Evolutionary conservation across 2,888 invertebrate genomes (phyloP).

Genomic region (Drosophila kambysellisi): DNA sequence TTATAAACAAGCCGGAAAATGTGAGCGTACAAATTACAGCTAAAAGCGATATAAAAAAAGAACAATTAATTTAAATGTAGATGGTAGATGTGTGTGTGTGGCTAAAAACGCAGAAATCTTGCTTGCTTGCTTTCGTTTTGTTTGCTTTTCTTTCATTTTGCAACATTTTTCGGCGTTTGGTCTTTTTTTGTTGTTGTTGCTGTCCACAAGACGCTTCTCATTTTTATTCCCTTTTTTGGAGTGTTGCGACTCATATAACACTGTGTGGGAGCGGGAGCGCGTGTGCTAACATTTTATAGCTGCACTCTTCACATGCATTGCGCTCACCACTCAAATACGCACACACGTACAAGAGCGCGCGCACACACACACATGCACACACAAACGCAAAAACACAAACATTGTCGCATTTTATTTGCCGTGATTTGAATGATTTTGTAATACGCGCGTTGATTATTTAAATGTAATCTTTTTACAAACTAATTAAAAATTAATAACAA

Average conservation of each 20-base stretch:
- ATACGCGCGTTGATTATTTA: conserved; percentile 73
- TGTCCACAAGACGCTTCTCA: conserved; percentile 75
- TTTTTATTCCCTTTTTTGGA: conserved; percentile 85
- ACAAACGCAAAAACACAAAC: conserved; percentile 48
- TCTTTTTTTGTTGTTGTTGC: conserved; percentile 53
- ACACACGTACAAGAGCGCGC: conserved; percentile 35
- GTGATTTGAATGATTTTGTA: conserved; percentile 80
- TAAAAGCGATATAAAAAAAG: conserved; percentile 41
- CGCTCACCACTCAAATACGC: conserved; percentile 56
- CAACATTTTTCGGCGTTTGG: conserved; percentile 77
- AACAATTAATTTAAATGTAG: conserved; percentile 69
- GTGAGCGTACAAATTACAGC: conserved; percentile 50
- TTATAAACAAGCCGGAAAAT: conserved; percentile 76
- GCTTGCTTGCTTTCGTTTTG: conserved; percentile 60
- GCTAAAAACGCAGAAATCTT: conserved; percentile 63
- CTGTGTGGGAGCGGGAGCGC: conserved; percentile 69
- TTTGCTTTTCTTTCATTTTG: conserved; percentile 74
- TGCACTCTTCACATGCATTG: conserved; percentile 75
- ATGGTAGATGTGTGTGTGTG: conserved; percentile 30
- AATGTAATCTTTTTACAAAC: conserved; percentile 34
- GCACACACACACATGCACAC: conserved; percentile 29
- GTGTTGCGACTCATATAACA: conserved; percentile 85
- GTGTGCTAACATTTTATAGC: conserved; percentile 68
- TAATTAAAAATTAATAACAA: conserved; percentile 20
- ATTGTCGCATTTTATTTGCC: conserved; percentile 77